Conservation (phyloP, 2,888 invertebrate genomes). For the Mesoligia furuncula region DNA sequence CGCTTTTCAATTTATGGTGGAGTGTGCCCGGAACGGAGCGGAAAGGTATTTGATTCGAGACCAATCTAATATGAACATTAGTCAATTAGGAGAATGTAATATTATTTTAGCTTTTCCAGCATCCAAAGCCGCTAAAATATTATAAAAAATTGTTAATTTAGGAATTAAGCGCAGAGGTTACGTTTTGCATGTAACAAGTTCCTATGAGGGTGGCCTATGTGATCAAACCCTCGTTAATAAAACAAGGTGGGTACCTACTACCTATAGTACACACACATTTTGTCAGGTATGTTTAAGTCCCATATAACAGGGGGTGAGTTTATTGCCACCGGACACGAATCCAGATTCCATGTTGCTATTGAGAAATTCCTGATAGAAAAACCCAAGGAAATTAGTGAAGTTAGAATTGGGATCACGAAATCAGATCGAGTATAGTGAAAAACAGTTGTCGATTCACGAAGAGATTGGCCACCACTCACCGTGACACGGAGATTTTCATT, state of each 20-base stretch:
- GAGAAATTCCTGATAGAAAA: not conserved
- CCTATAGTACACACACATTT: not conserved
- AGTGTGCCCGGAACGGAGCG: too few relatives aligned
- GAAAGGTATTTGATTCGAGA: too few relatives aligned
- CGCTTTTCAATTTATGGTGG: too few relatives aligned
- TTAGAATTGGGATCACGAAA: constrained; percentile 22
- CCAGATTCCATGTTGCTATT: not conserved
- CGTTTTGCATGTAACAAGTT: too few relatives aligned
- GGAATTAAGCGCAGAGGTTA: too few relatives aligned
- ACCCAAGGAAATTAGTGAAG: not conserved
- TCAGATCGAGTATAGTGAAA: constrained; percentile 39
- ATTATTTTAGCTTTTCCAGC: too few relatives aligned
- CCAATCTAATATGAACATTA: too few relatives aligned
- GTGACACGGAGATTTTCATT: constrained; percentile 73
- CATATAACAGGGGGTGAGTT: not conserved
- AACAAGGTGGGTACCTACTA: not conserved
- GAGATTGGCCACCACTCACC: constrained; percentile 68
- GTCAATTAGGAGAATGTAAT: too few relatives aligned
- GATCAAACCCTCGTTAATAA: too few relatives aligned
- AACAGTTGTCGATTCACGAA: constrained; percentile 68
- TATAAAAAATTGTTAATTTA: too few relatives aligned
- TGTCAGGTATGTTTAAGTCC: not conserved
- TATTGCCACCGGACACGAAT: not conserved
- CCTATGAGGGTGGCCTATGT: too few relatives aligned
- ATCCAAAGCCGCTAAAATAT: too few relatives aligned